Evolutionary conservation across 2,888 invertebrate genomes (phyloP).

Genomic region (Caenorhabditis imperialis): DNA sequence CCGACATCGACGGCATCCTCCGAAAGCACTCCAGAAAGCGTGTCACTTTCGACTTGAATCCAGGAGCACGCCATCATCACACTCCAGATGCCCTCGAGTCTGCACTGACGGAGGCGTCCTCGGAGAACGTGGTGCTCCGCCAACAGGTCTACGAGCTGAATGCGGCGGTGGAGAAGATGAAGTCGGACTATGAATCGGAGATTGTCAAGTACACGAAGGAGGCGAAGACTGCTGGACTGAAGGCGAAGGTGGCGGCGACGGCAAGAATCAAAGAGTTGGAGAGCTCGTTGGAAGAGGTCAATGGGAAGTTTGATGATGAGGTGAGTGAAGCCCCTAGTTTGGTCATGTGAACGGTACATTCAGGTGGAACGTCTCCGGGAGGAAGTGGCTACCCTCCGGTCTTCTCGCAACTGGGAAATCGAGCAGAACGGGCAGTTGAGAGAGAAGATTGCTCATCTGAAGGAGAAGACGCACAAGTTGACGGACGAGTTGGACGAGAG

Average conservation of each 20-base stretch:
- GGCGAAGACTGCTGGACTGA: slow-evolving; percentile 66
- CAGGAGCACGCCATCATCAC: slow-evolving; percentile 27
- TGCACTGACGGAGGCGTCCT: slow-evolving; percentile 41
- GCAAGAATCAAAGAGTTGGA: slow-evolving; percentile 75
- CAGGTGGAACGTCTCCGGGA: slow-evolving; percentile 66
- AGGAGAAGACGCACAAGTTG: slow-evolving; percentile 62
- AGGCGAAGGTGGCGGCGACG: slow-evolving; percentile 70
- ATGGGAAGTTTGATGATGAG: slow-evolving; percentile 40
- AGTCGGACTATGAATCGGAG: slow-evolving; percentile 63
- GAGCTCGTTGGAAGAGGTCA: slow-evolving; percentile 53
- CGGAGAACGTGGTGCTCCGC: slow-evolving; percentile 40
- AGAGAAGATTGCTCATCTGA: slow-evolving; percentile 67
- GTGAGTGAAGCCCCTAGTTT: no score
- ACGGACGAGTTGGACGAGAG: slow-evolving; percentile 62
- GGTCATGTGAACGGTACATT: neutral
- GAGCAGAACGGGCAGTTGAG: slow-evolving; percentile 70
- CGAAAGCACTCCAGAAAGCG: slow-evolving; percentile 59
- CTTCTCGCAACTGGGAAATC: slow-evolving; percentile 73
- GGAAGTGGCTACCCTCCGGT: slow-evolving; percentile 69
- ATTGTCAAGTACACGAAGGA: slow-evolving; percentile 62
- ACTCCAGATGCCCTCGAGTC: slow-evolving; percentile 18
- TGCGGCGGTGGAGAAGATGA: slow-evolving; percentile 40
- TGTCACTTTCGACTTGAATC: slow-evolving; percentile 74
- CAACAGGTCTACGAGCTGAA: slow-evolving; percentile 39
- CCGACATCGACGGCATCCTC: slow-evolving; percentile 52